Conservation (phyloP, 1,140 invertebrate species). For the Tribolium castaneum region DNA sequence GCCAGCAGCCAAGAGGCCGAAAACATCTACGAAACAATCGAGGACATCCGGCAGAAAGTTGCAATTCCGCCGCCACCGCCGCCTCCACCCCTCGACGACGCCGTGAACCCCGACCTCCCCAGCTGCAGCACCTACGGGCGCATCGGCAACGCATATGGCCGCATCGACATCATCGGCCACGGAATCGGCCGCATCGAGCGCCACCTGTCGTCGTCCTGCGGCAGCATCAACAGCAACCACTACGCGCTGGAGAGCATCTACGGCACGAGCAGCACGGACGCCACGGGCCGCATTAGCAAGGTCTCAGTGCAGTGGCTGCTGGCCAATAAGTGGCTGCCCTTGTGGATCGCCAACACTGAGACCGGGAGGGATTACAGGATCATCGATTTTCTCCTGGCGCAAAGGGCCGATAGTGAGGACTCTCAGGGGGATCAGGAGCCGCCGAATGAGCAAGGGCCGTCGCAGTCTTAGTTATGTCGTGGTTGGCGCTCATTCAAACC, state of each 20-base stretch:
- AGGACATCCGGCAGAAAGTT: slow-evolving; percentile 63
- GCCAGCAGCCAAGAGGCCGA: slow-evolving; percentile 64
- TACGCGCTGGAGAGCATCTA: slow-evolving; percentile 60
- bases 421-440: slow-evolving; percentile 9
- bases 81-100: slow-evolving; percentile 42
- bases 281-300: slow-evolving; percentile 66
- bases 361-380: slow-evolving; percentile 68
- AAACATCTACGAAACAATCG: slow-evolving; percentile 69
- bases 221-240: slow-evolving; percentile 67
- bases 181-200: slow-evolving; percentile 70
- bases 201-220: slow-evolving; percentile 69
- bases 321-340: slow-evolving; percentile 69
- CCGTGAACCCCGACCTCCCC: slow-evolving; percentile 53
- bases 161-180: slow-evolving; percentile 67
- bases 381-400: slow-evolving; percentile 67
- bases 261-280: slow-evolving; percentile 52
- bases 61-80: slow-evolving; percentile 38
- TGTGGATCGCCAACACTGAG: slow-evolving; percentile 69
- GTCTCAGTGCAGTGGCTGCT: slow-evolving; percentile 70
- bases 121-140: slow-evolving; percentile 61
- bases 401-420: slow-evolving; percentile 51
- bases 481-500: slow-evolving; percentile 9
- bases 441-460: neutral
- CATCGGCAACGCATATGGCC: slow-evolving; percentile 66
- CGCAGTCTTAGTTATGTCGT: slow-evolving; percentile 4